phyloP scores from a whole-genome alignment of 1,140 invertebrate genomes.

The Heliconius congener region DNA sequence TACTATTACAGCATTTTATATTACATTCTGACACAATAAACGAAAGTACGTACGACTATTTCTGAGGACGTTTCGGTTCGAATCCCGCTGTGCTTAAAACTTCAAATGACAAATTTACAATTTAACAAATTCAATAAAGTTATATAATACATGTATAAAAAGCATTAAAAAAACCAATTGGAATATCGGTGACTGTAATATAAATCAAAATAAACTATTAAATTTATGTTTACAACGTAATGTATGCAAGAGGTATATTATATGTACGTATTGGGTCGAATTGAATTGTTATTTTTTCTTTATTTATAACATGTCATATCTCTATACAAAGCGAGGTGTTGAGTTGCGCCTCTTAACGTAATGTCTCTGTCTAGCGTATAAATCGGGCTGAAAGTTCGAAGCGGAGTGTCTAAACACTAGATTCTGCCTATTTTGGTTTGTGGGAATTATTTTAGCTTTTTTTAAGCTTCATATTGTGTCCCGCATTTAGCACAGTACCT shows the following conservation, averaged over 20 bases:
- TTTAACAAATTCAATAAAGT: constrained; percentile 6
- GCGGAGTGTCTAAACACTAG: too few relatives aligned
- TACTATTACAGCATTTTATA: not conserved
- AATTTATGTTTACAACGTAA: not conserved
- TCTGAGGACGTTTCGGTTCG: not conserved
- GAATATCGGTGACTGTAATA: not conserved
- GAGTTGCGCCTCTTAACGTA: too few relatives aligned
- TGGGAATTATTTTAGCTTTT: too few relatives aligned
- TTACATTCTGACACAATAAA: not conserved
- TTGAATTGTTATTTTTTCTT: not conserved
- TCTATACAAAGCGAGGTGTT: too few relatives aligned
- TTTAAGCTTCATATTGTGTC: too few relatives aligned
- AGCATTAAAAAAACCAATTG: not conserved
- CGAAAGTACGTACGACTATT: not conserved
- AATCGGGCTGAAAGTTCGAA: too few relatives aligned
- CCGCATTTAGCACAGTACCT: too few relatives aligned
- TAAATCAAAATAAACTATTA: not conserved
- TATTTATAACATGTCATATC: not conserved
- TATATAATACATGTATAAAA: not conserved
- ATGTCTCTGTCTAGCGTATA: too few relatives aligned
- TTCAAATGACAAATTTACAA: not conserved
- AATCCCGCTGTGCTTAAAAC: constrained; percentile 3
- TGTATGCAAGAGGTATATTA: not conserved
- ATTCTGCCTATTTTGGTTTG: too few relatives aligned
- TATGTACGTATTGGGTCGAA: not conserved